These are phyloP conservation scores for Electrona antarctica DNA, from an alignment of 2,113 vertebrate genomes.

Conservation along the genomic window DNA sequence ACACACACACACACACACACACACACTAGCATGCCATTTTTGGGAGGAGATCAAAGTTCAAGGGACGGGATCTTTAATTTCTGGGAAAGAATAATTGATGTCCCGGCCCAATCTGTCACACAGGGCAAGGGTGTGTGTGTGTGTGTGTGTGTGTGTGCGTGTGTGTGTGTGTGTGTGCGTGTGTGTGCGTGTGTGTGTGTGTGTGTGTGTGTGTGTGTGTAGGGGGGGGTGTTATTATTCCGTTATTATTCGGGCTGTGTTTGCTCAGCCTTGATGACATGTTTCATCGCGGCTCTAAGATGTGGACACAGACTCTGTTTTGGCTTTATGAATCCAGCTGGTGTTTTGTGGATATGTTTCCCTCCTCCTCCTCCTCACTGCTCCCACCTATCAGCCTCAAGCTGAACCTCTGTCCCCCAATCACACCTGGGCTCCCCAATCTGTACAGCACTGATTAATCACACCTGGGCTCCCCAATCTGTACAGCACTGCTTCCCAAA, in stretches of 20 bases:
- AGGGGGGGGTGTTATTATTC: conserved; percentile 27
- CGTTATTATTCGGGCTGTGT: conserved; percentile 65
- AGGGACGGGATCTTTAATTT: conserved; percentile 67
- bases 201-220: background rate
- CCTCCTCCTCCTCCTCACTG: conserved; percentile 14
- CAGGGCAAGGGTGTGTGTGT: too few relatives aligned
- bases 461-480: too few relatives aligned
- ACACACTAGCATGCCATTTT: conserved; percentile 28
- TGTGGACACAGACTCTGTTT: conserved; percentile 62
- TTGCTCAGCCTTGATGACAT: conserved; percentile 70
- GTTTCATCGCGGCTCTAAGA: conserved; percentile 66
- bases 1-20: background rate
- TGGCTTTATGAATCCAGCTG: conserved; percentile 78
- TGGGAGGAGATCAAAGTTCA: conserved; percentile 57
- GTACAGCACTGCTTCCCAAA: too few relatives aligned
- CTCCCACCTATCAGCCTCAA: background rate
- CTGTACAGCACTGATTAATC: background rate
- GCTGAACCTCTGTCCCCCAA: background rate
- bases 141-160: background rate
- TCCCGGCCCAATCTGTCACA: conserved; percentile 34
- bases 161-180: background rate
- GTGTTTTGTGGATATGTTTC: conserved; percentile 63
- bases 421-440: background rate
- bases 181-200: background rate
- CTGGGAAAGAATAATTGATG: conserved; percentile 59